Percentiles rank a stretch among this genome's conserved stretches.
phyloP scores from a whole-genome alignment of 2,113 vertebrate species.

The Clinocottus analis region DNA sequence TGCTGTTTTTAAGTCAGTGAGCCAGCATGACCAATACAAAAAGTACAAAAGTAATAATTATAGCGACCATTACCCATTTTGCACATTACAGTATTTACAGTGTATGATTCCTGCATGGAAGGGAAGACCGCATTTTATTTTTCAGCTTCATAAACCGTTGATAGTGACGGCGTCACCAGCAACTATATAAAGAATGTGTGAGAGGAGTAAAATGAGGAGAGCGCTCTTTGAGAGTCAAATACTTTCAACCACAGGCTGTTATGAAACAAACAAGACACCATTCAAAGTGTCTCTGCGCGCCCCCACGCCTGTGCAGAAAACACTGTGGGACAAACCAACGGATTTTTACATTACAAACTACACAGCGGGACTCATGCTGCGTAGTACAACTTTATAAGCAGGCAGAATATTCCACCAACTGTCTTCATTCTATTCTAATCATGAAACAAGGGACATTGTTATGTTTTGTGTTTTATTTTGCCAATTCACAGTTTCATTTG shows the following conservation, averaged over 20 bases:
- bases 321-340: background rate
- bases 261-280: constrained; percentile 36
- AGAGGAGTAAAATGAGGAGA: background rate
- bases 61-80: background rate
- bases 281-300: constrained; percentile 24
- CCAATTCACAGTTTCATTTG: background rate
- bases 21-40: background rate
- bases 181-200: background rate
- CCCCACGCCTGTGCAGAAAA: constrained; percentile 13
- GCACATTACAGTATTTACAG: background rate
- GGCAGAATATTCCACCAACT: background rate
- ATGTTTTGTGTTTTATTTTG: background rate
- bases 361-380: background rate
- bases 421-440: background rate
- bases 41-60: background rate
- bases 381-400: background rate
- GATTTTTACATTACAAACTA: background rate
- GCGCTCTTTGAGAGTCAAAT: constrained; percentile 24
- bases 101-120: background rate
- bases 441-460: background rate
- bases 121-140: background rate
- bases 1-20: background rate
- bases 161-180: no score
- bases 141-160: constrained; percentile 3
- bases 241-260: constrained; percentile 2